Evolutionary conservation across 2,888 invertebrate species (phyloP).

Genomic region (Panorpa germanica): DNA sequence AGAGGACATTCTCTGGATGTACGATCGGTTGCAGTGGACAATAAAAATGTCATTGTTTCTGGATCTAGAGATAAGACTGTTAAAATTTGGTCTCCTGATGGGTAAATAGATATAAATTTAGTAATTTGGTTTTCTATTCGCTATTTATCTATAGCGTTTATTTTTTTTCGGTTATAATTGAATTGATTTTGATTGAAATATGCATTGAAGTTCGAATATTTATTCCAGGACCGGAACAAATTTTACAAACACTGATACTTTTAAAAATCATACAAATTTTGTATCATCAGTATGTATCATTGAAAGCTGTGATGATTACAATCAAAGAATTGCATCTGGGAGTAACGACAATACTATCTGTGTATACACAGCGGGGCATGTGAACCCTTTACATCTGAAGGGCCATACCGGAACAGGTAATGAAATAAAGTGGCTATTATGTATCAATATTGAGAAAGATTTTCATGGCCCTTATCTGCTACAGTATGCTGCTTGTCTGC

Average conservation of each 20-base stretch:
- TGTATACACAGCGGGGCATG: conserved; percentile 53
- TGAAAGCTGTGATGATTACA: conserved; percentile 47
- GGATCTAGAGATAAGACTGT: conserved; percentile 79
- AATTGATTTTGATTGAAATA: conserved; percentile 1
- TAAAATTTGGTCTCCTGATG: conserved; percentile 67
- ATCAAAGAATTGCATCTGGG: conserved; percentile 70
- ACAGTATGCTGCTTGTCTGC: conserved; percentile 30
- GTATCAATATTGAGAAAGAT: conserved; percentile 2
- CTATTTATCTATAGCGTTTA: conserved; percentile 10
- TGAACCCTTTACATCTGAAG: conserved; percentile 44
- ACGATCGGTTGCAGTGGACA: conserved; percentile 43
- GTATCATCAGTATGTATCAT: conserved; percentile 65
- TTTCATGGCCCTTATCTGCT: conserved; percentile 9
- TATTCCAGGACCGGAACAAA: conserved; percentile 20
- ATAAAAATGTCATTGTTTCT: conserved; percentile 57
- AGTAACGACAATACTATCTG: conserved; percentile 76
- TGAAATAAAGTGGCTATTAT: background rate
- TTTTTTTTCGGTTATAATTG: conserved; percentile 11
- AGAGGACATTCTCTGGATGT: conserved; percentile 75
- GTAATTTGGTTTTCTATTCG: conserved; percentile 8
- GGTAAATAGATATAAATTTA: conserved; percentile 25
- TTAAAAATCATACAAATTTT: conserved; percentile 70
- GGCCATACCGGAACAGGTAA: conserved; percentile 34
- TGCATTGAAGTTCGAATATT: background rate
- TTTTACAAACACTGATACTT: conserved; percentile 40